Percentiles rank a stretch among this genome's conserved stretches.
phyloP scores from a whole-genome alignment of 2,113 vertebrate species.

The Antennarius striatus region DNA sequence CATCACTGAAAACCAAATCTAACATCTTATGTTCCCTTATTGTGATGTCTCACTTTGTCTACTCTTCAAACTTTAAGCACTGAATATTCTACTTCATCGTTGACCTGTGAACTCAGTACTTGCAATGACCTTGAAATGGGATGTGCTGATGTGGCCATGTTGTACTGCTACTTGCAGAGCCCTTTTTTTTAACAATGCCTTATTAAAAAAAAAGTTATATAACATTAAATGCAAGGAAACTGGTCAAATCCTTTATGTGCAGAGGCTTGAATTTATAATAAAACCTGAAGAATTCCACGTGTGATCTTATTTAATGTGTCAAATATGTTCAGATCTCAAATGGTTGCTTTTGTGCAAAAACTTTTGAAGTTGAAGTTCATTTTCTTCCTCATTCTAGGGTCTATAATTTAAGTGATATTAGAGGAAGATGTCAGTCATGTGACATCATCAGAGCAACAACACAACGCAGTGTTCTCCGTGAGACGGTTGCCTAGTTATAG shows the following conservation, averaged over 20 bases:
- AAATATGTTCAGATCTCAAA: no score
- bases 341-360: no score
- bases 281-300: conserved; percentile 37
- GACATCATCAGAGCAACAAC: background rate
- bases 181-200: conserved; percentile 58
- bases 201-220: conserved; percentile 51
- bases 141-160: conserved; percentile 46
- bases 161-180: conserved; percentile 45
- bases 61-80: conserved; percentile 47
- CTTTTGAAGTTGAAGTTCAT: background rate
- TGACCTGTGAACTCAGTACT: conserved; percentile 62
- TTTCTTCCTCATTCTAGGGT: no score
- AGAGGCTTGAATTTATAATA: conserved; percentile 74
- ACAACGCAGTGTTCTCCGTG: background rate
- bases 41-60: conserved; percentile 27
- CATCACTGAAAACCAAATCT: conserved; percentile 56
- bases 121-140: conserved; percentile 44
- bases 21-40: conserved; percentile 33
- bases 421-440: no score
- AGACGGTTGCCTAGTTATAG: no score
- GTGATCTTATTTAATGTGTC: background rate
- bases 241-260: conserved; percentile 61
- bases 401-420: no score
- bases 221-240: conserved; percentile 58
- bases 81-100: conserved; percentile 36